These are phyloP conservation scores for Tenthredo amoena DNA, from an alignment of 2,888 invertebrate genomes.

Conservation along the genomic window DNA sequence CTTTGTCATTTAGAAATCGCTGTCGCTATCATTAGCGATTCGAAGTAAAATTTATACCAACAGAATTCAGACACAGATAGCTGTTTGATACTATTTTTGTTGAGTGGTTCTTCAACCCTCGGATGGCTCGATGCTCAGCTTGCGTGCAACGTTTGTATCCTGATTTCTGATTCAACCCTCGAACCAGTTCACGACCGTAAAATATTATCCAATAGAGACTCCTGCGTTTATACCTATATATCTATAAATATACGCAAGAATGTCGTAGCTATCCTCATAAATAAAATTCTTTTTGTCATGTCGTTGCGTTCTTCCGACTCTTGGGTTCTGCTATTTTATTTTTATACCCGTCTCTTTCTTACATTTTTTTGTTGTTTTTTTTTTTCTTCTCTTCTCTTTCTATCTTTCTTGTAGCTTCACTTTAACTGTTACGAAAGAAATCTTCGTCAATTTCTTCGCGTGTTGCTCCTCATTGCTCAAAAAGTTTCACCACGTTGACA, in stretches of 20 bases:
- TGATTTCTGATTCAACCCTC: conserved; percentile 42
- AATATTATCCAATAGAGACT: conserved; percentile 43
- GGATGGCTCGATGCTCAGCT: conserved; percentile 38
- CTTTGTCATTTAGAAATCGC: conserved; percentile 12
- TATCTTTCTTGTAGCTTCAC: neutral
- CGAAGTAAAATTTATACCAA: conserved; percentile 21
- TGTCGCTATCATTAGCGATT: conserved; percentile 25
- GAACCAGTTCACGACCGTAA: conserved; percentile 39
- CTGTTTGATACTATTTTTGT: conserved; percentile 45
- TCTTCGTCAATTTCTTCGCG: conserved; percentile 24
- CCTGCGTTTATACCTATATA: neutral
- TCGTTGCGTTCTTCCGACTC: neutral
- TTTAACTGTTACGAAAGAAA: neutral
- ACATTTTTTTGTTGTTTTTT: neutral
- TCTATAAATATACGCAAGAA: conserved; percentile 38
- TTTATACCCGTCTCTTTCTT: neutral
- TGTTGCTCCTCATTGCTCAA: conserved; percentile 20
- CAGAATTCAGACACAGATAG: neutral
- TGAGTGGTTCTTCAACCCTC: conserved; percentile 48
- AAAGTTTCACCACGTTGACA: conserved; percentile 1
- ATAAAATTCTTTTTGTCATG: conserved; percentile 18
- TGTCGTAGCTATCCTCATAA: conserved; percentile 8
- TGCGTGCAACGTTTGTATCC: conserved; percentile 26
- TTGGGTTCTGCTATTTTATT: neutral
- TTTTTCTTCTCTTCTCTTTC: neutral